Conservation (phyloP, 2,888 invertebrate genomes). For the Caenorhabditis afra region DNA sequence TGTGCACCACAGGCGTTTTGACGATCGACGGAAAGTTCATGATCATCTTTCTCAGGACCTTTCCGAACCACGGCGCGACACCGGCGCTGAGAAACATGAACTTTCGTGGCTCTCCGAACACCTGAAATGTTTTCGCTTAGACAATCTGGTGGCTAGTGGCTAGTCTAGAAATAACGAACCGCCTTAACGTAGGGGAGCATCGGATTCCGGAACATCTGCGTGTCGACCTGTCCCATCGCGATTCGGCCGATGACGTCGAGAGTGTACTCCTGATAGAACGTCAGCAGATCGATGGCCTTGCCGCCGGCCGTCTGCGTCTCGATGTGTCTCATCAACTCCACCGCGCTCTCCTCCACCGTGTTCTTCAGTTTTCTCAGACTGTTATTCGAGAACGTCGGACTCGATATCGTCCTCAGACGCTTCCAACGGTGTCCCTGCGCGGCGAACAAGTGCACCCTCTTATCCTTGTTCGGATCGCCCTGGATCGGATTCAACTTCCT, state of each 20-base stretch:
- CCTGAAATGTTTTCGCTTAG: background rate
- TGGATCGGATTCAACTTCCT: constrained; percentile 76
- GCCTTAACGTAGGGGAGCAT: background rate
- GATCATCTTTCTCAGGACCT: constrained; percentile 24
- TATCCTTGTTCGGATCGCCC: constrained; percentile 67
- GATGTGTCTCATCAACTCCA: constrained; percentile 81
- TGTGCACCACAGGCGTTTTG: constrained; percentile 35
- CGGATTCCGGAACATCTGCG: constrained; percentile 60
- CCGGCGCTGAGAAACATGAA: constrained; percentile 20
- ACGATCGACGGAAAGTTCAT: constrained; percentile 23
- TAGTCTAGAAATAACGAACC: background rate
- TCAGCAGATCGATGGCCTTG: constrained; percentile 70
- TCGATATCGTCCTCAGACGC: constrained; percentile 82
- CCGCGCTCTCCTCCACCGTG: constrained; percentile 81
- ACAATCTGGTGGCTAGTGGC: no score
- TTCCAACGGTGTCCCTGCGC: constrained; percentile 83
- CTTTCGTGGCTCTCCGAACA: constrained; percentile 29
- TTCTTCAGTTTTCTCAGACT: constrained; percentile 82
- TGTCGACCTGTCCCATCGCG: constrained; percentile 81
- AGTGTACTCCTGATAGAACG: constrained; percentile 82
- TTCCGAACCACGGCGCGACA: background rate
- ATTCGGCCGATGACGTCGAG: constrained; percentile 83
- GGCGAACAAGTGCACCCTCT: constrained; percentile 80
- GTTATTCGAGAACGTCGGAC: constrained; percentile 82
- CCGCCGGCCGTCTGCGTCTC: constrained; percentile 74